Evolutionary conservation across 2,888 invertebrate species (phyloP), one percentile per base, ranked within the genome.

Genomic region (Prenolepis imparis): DNA sequence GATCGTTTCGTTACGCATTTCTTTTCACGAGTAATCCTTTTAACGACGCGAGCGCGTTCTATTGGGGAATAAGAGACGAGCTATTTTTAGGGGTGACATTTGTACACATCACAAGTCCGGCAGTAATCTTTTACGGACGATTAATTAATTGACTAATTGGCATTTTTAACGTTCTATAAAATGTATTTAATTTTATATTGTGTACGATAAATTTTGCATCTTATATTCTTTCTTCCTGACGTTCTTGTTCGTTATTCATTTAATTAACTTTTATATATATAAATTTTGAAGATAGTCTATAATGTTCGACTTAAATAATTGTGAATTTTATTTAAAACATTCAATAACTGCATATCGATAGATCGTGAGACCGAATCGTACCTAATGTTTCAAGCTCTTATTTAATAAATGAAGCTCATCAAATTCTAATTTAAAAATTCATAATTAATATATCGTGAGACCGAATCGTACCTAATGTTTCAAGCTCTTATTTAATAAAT

Each of bases 1-100:
- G 48, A 55, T 68, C 77, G 32, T 77, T 85, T 48, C 66, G 64
- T 48, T 78, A 82, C 84, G 61, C 63, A 70, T 82, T 77, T 77
- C 73, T 82, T 72, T 41, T 44, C 44, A 55, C 41, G 48, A 63
- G 75, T 41, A 68, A 41, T 28, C 52, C 55, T 55, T 77, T 67
- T 28, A 67, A 18, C n/a, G 12, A 36, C 0, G 4, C 15, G 2
- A 44, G 3, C 41, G 36, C 44, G 18, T 70, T 59, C 3, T 57
- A 44, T 70, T 72, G 32, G 4, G 48, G 36, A 4, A 48, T 48
- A 24, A 77, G 55, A 68, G 52, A 75, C 9, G 32, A 39, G 39
- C 67, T 4, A 15, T 55, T 67, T 12, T 12, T 6, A 52, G n/a
- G 6, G n/a, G 28, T 68, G 12, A 39, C n/a, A 24, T 1, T 32